These are phyloP conservation scores for Martes martes DNA, from an alignment of 2,113 vertebrate genomes.

Conservation along the genomic window DNA sequence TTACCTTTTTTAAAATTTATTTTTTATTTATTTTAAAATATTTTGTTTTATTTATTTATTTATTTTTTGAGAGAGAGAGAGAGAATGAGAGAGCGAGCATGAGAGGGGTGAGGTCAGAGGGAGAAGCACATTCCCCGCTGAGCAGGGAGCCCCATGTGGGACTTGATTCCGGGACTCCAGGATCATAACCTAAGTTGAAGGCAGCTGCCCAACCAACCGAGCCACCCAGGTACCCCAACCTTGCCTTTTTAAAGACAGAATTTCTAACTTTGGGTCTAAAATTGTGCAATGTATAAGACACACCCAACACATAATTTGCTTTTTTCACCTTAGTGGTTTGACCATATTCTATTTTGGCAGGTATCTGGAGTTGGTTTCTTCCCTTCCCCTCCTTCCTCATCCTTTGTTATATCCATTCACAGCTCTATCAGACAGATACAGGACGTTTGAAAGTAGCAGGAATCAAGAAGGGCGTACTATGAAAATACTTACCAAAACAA, in stretches of 20 bases:
- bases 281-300: background rate
- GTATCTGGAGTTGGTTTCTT: background rate
- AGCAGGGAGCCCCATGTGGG: too few relatives aligned
- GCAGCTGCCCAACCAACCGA: too few relatives aligned
- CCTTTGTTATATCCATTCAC: slow-evolving; percentile 35
- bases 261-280: background rate
- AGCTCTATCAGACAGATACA: background rate
- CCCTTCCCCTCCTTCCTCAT: background rate
- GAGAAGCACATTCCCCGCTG: too few relatives aligned
- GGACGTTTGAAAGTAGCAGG: background rate
- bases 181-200: too few relatives aligned
- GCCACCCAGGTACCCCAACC: too few relatives aligned
- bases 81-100: too few relatives aligned
- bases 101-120: too few relatives aligned
- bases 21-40: too few relatives aligned
- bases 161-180: too few relatives aligned
- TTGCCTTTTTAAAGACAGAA: background rate
- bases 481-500: background rate
- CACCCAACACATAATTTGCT: background rate
- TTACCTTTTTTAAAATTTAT: background rate
- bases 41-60: too few relatives aligned
- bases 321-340: background rate
- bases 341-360: background rate
- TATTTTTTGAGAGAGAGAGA: too few relatives aligned
- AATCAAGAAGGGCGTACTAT: background rate